A percentile compares a stretch with the other conserved stretches of the same genome.
phyloP scores from a whole-genome alignment of 2,888 invertebrate genomes.

The Archips xylosteana region DNA sequence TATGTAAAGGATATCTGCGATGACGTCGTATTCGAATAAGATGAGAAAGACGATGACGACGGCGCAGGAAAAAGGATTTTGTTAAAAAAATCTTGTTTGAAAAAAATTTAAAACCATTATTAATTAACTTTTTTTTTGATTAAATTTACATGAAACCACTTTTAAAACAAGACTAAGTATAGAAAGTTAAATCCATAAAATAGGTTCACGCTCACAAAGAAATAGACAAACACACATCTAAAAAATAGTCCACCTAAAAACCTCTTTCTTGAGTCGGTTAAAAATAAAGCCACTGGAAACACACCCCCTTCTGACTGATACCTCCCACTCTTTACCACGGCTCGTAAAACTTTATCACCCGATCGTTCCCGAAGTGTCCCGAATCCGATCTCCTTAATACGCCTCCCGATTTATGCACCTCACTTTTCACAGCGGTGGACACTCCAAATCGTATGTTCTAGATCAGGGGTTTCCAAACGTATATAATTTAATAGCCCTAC shows the following conservation, averaged over 20 bases:
- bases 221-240: neutral
- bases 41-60: too few species aligned
- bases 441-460: conserved; percentile 21
- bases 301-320: conserved; percentile 37
- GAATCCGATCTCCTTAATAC: conserved; percentile 36
- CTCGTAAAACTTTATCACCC: conserved; percentile 45
- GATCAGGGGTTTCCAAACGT: neutral
- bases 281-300: conserved; percentile 21
- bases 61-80: too few species aligned
- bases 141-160: too few species aligned
- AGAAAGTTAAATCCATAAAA: too few species aligned
- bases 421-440: conserved; percentile 41
- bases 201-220: too few species aligned
- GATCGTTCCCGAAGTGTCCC: conserved; percentile 28
- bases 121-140: too few species aligned
- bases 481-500: neutral
- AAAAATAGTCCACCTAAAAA: neutral
- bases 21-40: too few species aligned
- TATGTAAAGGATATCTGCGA: too few species aligned
- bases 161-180: too few species aligned
- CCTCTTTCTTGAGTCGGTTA: neutral
- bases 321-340: conserved; percentile 37
- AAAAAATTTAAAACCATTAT: too few species aligned
- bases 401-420: conserved; percentile 39
- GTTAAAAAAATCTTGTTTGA: too few species aligned